Evolutionary conservation across 2,113 vertebrate species (phyloP).

Genomic region (Eurystomus gularis): DNA sequence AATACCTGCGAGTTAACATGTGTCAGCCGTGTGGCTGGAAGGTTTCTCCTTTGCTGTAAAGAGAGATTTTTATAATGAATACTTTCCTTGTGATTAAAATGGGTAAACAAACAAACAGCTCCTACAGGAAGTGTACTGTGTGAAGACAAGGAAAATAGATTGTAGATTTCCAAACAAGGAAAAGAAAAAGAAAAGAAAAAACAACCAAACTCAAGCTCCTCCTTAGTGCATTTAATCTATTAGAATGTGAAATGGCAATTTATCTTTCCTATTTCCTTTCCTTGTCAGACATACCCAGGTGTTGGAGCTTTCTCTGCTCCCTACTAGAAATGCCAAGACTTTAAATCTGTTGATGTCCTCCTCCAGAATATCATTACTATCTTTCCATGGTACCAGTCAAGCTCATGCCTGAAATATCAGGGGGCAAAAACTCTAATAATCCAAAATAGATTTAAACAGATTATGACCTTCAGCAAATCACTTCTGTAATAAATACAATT

Average conservation of each 20-base stretch:
- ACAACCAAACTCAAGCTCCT: background rate
- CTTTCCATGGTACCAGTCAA: background rate
- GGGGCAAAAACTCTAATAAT: background rate
- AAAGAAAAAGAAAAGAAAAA: background rate
- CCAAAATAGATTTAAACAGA: background rate
- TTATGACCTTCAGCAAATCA: background rate
- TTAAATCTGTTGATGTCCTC: background rate
- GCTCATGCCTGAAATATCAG: background rate
- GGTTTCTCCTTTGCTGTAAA: conserved; percentile 57
- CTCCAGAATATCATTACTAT: background rate
- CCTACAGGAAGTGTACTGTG: conserved; percentile 48
- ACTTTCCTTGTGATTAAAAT: conserved; percentile 70
- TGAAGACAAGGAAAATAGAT: conserved; percentile 32
- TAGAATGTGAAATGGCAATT: conserved; percentile 57
- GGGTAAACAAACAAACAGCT: conserved; percentile 65
- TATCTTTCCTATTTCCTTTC: conserved; percentile 54
- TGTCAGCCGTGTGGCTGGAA: conserved; percentile 67
- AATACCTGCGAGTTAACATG: conserved; percentile 68
- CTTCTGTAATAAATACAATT: background rate
- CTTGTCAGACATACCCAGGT: conserved; percentile 51
- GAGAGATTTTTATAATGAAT: conserved; percentile 66
- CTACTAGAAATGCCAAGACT: background rate
- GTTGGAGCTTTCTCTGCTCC: conserved; percentile 40
- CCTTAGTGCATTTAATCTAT: conserved; percentile 17
- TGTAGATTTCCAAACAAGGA: conserved; percentile 40